phyloP scores from a whole-genome alignment of 2,888 invertebrate species.

The Acleris laterana region DNA sequence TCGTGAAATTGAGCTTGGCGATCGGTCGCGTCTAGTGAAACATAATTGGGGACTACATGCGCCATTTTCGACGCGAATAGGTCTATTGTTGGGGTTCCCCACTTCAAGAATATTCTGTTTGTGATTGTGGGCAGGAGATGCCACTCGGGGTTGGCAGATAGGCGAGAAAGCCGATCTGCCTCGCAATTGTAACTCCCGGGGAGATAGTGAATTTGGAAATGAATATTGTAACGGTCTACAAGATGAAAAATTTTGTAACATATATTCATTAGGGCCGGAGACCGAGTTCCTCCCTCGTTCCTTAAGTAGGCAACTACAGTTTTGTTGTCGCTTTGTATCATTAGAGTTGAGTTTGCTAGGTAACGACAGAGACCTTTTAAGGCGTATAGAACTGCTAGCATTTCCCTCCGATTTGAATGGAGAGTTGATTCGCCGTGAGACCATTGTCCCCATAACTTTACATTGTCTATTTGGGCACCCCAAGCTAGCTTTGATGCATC shows the following conservation, averaged over 20 bases:
- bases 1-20: constrained; percentile 39
- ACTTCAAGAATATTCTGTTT: constrained; percentile 39
- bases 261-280: background rate
- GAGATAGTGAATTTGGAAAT: background rate
- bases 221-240: background rate
- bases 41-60: constrained; percentile 40
- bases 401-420: constrained; percentile 7
- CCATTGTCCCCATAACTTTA: background rate
- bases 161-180: constrained; percentile 3
- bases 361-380: background rate
- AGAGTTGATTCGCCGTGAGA: background rate
- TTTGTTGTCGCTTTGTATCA: constrained; percentile 14
- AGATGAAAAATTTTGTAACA: background rate
- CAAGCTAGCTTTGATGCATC: background rate
- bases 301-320: background rate
- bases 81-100: constrained; percentile 42
- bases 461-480: background rate
- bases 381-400: constrained; percentile 7
- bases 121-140: constrained; percentile 25
- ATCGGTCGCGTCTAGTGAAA: no score
- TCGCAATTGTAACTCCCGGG: background rate
- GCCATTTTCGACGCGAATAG: constrained; percentile 44
- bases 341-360: constrained; percentile 6
- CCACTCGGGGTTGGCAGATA: constrained; percentile 31
- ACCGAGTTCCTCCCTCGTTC: constrained; percentile 1